Evolutionary conservation across 2,113 vertebrate species (phyloP), one percentile per base, ranked within the genome.

Genomic region (Rhipidura dahli): DNA sequence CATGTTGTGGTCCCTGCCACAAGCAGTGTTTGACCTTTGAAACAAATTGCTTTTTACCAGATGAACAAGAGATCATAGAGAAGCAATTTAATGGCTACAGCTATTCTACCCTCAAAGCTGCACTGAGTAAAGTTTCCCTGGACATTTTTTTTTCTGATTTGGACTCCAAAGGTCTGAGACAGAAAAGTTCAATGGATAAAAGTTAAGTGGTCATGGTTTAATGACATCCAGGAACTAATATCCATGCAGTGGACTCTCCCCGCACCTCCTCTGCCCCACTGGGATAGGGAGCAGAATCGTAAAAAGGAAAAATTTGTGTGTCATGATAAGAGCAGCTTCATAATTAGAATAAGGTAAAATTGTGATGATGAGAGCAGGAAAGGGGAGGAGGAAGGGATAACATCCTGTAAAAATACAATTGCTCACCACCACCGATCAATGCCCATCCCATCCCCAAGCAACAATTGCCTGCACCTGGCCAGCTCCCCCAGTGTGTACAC

Each of bases 41-140:
- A 94, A 89, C 39, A 65, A 83, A 71, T 69, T 83, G 24, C 71
- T 85, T 90, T 85, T 53, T 77, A 56, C 24, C 28, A 72, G 66
- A 61, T 18, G 50, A 90, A 72, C 31, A 83, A 86, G 53, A 80
- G 31, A 64, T 49, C 45, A 57, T 24, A 65, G 37, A 65, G 17
- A 45, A 86, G 6, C 22, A 77, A 65, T 44, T 37, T 86, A 86
- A 72, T 7, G 17, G 22, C 50, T 83, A 47, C n/a, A 86, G 53
- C 44, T 31, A n/a, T 60, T 80, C 33, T 60, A 40, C 13, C 11
- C 13, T 53, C 77, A 51, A 50, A 93, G 18, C 7, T 60, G 18
- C 11, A 54, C 20, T 23, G 11, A 28, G 28, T 37, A 61, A 86
- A 69, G 11, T 56, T 40, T 39, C n/a, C 73, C 17, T 60, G 71